Evolutionary conservation across 2,113 vertebrate species (phyloP).

Genomic region (Lagopus muta): DNA sequence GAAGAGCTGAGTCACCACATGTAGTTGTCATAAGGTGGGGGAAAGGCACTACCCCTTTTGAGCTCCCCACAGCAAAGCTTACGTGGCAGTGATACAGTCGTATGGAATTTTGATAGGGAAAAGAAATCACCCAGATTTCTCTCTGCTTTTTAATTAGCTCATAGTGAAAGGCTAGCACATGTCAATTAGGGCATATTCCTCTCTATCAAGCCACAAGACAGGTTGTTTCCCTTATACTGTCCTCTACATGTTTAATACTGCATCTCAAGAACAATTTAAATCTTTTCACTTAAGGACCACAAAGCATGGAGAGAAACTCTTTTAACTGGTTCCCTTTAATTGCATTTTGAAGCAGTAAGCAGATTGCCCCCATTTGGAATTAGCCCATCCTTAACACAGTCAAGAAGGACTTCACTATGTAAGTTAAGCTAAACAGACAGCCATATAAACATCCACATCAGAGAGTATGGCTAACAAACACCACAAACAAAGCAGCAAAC

Average conservation of each 20-base stretch:
- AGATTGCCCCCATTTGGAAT: background rate
- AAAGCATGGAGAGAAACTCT: too few species aligned
- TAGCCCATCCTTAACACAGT: background rate
- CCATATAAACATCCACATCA: background rate
- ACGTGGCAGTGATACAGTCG: background rate
- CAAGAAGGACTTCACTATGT: background rate
- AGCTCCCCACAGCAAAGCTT: background rate
- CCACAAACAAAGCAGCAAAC: background rate
- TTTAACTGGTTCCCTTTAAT: background rate
- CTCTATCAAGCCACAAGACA: too few species aligned
- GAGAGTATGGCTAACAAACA: background rate
- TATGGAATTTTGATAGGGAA: background rate
- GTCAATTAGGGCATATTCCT: too few species aligned
- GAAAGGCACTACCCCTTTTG: background rate
- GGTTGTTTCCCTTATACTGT: too few species aligned
- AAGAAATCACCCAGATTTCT: background rate
- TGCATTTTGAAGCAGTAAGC: background rate
- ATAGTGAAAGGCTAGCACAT: too few species aligned
- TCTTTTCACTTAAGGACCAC: too few species aligned
- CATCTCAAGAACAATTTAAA: too few species aligned
- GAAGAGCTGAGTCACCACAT: background rate
- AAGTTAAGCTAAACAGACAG: background rate
- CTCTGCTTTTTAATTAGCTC: too few species aligned
- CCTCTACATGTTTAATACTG: too few species aligned
- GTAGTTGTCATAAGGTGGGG: background rate